phyloP scores from a whole-genome alignment of 2,113 vertebrate species.

The Notiomystis cincta region DNA sequence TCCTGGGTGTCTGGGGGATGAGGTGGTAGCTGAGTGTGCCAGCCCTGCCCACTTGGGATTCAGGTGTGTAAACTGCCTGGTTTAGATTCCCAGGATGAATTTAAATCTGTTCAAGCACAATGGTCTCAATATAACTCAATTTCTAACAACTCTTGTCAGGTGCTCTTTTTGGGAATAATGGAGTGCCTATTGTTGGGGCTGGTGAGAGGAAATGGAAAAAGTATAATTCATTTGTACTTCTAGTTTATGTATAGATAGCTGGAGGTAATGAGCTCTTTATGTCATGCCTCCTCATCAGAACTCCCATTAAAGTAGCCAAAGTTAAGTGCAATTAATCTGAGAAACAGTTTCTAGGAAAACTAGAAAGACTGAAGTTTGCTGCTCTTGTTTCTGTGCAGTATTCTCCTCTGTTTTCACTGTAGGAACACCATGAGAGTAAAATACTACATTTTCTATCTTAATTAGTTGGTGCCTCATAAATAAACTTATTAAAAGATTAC shows the following conservation, averaged over 20 bases:
- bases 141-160: not conserved
- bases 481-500: not conserved
- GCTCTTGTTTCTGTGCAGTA: not conserved
- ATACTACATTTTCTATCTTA: not conserved
- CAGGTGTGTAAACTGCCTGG: not conserved
- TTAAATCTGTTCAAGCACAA: not conserved
- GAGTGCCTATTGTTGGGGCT: accelerated
- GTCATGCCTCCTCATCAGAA: not conserved
- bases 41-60: not conserved
- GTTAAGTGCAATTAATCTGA: not conserved
- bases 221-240: not conserved
- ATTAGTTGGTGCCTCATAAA: not conserved
- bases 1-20: not conserved
- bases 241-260: not conserved
- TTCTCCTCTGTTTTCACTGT: not conserved
- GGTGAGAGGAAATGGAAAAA: not conserved
- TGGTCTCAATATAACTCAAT: not conserved
- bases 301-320: not conserved
- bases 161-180: not conserved
- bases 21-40: not conserved
- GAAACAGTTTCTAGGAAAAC: not conserved
- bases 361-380: not conserved
- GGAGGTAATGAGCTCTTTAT: not conserved
- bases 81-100: not conserved
- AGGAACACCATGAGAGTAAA: not conserved